Evolutionary conservation across 2,888 invertebrate genomes (phyloP), one percentile per base, ranked within the genome.

Genomic region (Epinotia ramella): DNA sequence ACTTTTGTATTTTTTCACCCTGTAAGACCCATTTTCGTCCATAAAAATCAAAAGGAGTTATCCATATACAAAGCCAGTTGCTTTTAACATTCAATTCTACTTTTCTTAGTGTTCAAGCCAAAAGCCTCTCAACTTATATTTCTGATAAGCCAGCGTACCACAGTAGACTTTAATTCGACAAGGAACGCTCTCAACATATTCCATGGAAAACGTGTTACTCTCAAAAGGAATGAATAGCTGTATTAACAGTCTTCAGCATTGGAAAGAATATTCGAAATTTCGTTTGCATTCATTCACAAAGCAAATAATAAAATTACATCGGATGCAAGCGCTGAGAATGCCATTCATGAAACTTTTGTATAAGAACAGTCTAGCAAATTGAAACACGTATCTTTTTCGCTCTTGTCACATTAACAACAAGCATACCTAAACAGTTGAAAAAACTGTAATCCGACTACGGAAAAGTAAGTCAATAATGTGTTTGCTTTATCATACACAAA

Each of bases 141-240:
- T 67, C 64, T 53, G 64, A 44, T 65, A 70, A 59, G 44, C 56
- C 24, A 40, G 49, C 59, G 64, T 56, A 44, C 68, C 28, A 49
- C 24, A 20, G 18, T 28, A 33, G 33, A 59, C 65, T 69, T 46
- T 73, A 69, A 74, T 64, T 69, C 69, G 74, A 74, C 74, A 64
- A 6, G 64, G 64, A 65, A 74, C 59, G 57, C 16, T 69, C 57
- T 49, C 57, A 49, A 69, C 69, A 65, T 24, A 59, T 49, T 60
- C 60, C 60, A 66, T 64, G 46, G 33, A 56, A 53, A 33, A 33
- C 66, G 28, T 28, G 53, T 66, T 66, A 66, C 53, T 56, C 53
- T 56, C 53, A 66, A 56, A 66, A 53, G 66, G 28, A n/a, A 28
- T 53, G 24, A 66, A 33, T 56, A 28, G 49, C 49, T n/a, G 66